Evolutionary conservation across 2,797 vertebrate genomes (phyloP).

Genomic region (Protonibea diacanthus): DNA sequence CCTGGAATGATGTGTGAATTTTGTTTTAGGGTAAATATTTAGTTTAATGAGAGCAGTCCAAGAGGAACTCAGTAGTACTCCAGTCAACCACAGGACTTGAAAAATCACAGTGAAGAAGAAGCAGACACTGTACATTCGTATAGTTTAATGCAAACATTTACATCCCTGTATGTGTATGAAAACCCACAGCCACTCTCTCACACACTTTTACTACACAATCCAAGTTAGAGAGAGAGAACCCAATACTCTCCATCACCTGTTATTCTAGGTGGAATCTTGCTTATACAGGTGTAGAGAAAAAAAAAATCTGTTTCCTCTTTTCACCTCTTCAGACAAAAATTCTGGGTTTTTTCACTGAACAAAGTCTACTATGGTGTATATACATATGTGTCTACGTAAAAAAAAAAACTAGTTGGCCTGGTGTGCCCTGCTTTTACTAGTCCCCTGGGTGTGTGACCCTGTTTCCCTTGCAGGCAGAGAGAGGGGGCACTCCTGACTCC

Average conservation of each 20-base stretch:
- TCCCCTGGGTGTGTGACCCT: slow-evolving; percentile 77
- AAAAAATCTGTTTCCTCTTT: slow-evolving; percentile 60
- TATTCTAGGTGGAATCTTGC: slow-evolving; percentile 76
- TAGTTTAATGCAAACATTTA: slow-evolving; percentile 25
- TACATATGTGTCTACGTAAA: slow-evolving; percentile 50
- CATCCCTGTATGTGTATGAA: slow-evolving; percentile 1
- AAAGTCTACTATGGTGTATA: slow-evolving; percentile 47
- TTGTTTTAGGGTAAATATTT: slow-evolving; percentile 57
- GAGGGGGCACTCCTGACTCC: slow-evolving; percentile 60
- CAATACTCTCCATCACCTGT: slow-evolving; percentile 75
- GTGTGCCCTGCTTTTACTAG: slow-evolving; percentile 71
- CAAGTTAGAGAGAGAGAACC: slow-evolving; percentile 50
- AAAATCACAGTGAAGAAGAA: slow-evolving; percentile 20
- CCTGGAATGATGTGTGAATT: slow-evolving; percentile 43
- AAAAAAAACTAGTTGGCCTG: slow-evolving; percentile 51
- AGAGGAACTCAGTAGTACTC: slow-evolving; percentile 39
- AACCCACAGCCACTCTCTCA: background rate
- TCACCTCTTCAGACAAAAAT: slow-evolving; percentile 63
- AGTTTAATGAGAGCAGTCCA: slow-evolving; percentile 44
- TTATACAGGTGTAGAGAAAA: slow-evolving; percentile 75
- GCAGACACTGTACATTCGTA: slow-evolving; percentile 14
- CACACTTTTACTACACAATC: slow-evolving; percentile 31
- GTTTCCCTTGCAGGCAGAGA: slow-evolving; percentile 66
- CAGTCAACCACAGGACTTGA: slow-evolving; percentile 16
- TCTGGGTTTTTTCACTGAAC: slow-evolving; percentile 51